Evolutionary conservation across 1,140 invertebrate genomes (phyloP).

Genomic region (Steinernema khuongi): DNA sequence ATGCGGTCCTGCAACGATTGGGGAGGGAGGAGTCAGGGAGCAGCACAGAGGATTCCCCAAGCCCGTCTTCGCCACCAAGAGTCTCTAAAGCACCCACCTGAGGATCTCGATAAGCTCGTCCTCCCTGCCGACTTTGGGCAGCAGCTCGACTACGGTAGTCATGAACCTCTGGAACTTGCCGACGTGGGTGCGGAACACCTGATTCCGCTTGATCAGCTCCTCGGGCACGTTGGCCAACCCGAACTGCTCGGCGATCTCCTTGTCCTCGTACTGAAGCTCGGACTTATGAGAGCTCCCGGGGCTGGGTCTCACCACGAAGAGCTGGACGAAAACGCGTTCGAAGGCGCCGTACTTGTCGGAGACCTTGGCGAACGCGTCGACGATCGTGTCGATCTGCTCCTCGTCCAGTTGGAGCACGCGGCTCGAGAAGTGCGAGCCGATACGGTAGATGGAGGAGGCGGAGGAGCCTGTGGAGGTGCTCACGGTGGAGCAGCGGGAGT

Average conservation of each 20-base stretch:
- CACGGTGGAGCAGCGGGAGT: not conserved
- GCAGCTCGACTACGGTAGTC: slow-evolving; percentile 47
- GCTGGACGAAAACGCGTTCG: slow-evolving; percentile 48
- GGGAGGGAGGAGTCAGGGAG: too few species aligned
- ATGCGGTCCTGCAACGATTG: too few species aligned
- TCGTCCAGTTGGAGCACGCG: not conserved
- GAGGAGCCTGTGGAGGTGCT: not conserved
- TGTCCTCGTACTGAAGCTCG: slow-evolving; percentile 45
- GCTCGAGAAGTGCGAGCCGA: slow-evolving; percentile 4
- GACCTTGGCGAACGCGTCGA: slow-evolving; percentile 43
- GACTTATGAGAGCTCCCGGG: not conserved
- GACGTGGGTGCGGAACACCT: slow-evolving; percentile 54
- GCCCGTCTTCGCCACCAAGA: too few species aligned
- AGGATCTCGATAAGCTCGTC: slow-evolving; percentile 52
- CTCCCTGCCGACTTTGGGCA: slow-evolving; percentile 44
- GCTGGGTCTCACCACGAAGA: slow-evolving; percentile 42
- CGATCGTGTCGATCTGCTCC: slow-evolving; percentile 13
- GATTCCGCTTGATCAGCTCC: slow-evolving; percentile 40
- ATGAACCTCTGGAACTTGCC: slow-evolving; percentile 55
- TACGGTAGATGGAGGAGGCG: slow-evolving; percentile 1
- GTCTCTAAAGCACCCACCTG: too few species aligned
- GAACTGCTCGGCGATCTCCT: slow-evolving; percentile 50
- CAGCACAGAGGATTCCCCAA: too few species aligned
- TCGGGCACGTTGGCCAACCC: slow-evolving; percentile 44
- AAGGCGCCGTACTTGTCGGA: slow-evolving; percentile 51